Percentiles rank a stretch among this genome's conserved stretches.
These are phyloP conservation scores for Onychostruthus taczanowskii DNA, from an alignment of 2,113 vertebrate species.

Conservation along the genomic window DNA sequence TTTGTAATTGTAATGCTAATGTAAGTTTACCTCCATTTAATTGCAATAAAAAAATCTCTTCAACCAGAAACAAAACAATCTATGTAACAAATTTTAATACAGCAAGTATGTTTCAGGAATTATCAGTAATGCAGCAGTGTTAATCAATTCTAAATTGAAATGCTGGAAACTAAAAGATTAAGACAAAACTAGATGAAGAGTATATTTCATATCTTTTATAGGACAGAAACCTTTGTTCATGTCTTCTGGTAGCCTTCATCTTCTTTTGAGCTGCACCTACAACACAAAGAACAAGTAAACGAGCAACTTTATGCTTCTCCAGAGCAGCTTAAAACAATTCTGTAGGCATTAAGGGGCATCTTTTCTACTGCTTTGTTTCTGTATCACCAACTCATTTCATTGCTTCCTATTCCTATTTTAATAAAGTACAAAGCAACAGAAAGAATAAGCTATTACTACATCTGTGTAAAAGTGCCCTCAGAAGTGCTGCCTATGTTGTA, in stretches of 20 bases:
- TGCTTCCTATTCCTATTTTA: constrained; percentile 39
- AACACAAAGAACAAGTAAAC: constrained; percentile 92
- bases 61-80: background rate
- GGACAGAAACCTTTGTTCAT: constrained; percentile 89
- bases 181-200: constrained; percentile 66
- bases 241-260: constrained; percentile 83
- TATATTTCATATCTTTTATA: constrained; percentile 74
- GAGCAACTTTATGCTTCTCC: constrained; percentile 84
- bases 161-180: constrained; percentile 72
- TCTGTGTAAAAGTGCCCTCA: constrained; percentile 34
- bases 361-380: constrained; percentile 69
- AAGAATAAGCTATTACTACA: constrained; percentile 26
- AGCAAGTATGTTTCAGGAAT: constrained; percentile 21
- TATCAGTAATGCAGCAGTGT: constrained; percentile 19
- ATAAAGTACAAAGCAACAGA: constrained; percentile 64
- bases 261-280: constrained; percentile 87
- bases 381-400: constrained; percentile 57
- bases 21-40: background rate
- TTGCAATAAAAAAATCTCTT: background rate
- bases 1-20: too few species aligned
- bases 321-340: constrained; percentile 64
- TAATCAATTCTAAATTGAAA: constrained; percentile 60
- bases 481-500: constrained; percentile 18
- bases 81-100: constrained; percentile 2
- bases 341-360: constrained; percentile 76